Conservation (phyloP, 2,113 vertebrate species). For the Protomyctophum bolini region DNA sequence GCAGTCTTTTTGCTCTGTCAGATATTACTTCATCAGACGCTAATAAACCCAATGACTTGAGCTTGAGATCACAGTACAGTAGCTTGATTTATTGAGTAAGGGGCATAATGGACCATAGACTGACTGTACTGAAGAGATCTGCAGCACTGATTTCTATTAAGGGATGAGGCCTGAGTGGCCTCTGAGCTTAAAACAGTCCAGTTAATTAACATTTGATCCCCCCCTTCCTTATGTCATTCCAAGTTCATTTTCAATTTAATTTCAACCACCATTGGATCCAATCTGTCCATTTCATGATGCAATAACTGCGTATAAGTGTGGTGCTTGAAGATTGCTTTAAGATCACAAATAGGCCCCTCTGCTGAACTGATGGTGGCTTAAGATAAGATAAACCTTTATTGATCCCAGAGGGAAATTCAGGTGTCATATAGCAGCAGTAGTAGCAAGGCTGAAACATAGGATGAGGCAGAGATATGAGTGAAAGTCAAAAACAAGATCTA, state of each 20-base stretch:
- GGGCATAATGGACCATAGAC: constrained; percentile 57
- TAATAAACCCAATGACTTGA: constrained; percentile 39
- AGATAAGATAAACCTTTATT: constrained; percentile 23
- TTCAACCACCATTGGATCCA: constrained; percentile 30
- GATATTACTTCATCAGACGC: constrained; percentile 21
- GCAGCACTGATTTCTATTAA: constrained; percentile 58
- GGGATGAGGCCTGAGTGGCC: constrained; percentile 66
- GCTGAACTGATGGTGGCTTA: constrained; percentile 58
- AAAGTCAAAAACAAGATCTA: no score
- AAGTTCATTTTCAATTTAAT: constrained; percentile 60
- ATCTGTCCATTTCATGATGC: constrained; percentile 34
- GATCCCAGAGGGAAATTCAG: no score
- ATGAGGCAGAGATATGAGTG: no score
- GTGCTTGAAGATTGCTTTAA: constrained; percentile 22
- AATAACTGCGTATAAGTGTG: background rate
- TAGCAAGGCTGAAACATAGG: constrained; percentile 32
- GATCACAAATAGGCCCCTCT: constrained; percentile 27
- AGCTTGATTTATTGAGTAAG: constrained; percentile 64
- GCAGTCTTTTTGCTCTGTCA: constrained; percentile 4
- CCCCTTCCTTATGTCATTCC: constrained; percentile 54
- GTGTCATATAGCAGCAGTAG: no score
- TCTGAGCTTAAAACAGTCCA: constrained; percentile 71
- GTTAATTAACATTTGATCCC: constrained; percentile 77
- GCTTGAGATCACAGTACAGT: constrained; percentile 36
- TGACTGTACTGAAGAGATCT: constrained; percentile 50